phyloP scores from a whole-genome alignment of 2,888 invertebrate genomes.

The Phytoseiulus persimilis region DNA sequence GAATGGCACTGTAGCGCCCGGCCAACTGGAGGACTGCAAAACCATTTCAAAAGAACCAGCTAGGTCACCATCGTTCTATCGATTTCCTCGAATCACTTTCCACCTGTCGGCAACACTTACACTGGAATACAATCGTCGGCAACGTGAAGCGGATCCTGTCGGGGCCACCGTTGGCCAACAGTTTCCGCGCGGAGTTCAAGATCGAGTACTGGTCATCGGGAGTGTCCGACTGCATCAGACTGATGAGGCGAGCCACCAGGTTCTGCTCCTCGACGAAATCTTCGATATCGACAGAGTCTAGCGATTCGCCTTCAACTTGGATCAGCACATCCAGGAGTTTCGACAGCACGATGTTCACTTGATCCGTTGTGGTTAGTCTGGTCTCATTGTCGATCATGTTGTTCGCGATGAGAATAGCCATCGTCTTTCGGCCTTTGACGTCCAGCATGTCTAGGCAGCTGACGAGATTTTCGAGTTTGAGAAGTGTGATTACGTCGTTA shows the following conservation, averaged over 20 bases:
- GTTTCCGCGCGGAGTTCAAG: slow-evolving; percentile 74
- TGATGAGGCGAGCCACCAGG: slow-evolving; percentile 62
- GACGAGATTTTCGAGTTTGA: slow-evolving; percentile 76
- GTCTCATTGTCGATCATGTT: slow-evolving; percentile 86
- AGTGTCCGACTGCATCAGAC: slow-evolving; percentile 52
- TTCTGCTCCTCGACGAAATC: slow-evolving; percentile 94
- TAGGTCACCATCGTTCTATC: too few species aligned
- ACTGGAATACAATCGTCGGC: slow-evolving; percentile 84
- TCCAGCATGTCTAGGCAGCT: slow-evolving; percentile 78
- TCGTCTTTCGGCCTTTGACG: slow-evolving; percentile 70
- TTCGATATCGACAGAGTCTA: slow-evolving; percentile 54
- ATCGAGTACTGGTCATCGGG: slow-evolving; percentile 62
- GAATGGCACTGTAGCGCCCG: slow-evolving; percentile 32
- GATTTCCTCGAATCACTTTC: too few species aligned
- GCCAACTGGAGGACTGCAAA: slow-evolving; percentile 32
- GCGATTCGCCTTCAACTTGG: slow-evolving; percentile 49
- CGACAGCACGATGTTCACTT: slow-evolving; percentile 71
- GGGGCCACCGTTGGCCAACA: slow-evolving; percentile 81
- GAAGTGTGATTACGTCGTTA: slow-evolving; percentile 76
- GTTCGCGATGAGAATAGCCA: slow-evolving; percentile 78
- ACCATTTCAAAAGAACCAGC: background rate
- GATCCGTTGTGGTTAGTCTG: slow-evolving; percentile 72
- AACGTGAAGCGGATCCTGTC: slow-evolving; percentile 78
- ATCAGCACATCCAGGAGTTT: slow-evolving; percentile 64
- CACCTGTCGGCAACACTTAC: background rate